phyloP scores from a whole-genome alignment of 1,140 invertebrate species.

The Phthorimaea operculella region DNA sequence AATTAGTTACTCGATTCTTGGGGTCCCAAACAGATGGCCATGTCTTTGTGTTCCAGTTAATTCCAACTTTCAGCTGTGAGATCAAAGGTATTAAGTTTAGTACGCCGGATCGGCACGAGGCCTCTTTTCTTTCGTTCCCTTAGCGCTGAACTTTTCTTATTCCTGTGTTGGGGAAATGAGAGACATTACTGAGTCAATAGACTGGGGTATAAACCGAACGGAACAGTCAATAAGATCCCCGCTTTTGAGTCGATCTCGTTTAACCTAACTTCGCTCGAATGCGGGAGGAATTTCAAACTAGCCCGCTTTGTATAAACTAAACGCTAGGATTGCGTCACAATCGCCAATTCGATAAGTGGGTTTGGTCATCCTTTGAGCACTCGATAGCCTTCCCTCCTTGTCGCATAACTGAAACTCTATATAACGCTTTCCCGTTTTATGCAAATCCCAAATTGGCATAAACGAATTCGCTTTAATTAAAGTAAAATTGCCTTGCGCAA shows the following conservation, averaged over 20 bases:
- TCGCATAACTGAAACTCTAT: neutral
- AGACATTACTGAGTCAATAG: conserved; percentile 58
- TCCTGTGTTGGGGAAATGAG: conserved; percentile 55
- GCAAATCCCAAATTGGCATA: too few species aligned
- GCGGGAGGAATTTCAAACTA: conserved; percentile 25
- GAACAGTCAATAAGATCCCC: conserved; percentile 35
- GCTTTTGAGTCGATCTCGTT: conserved; percentile 33
- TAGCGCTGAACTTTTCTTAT: conserved; percentile 54
- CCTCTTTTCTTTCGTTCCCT: conserved; percentile 53
- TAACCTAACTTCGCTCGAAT: conserved; percentile 35
- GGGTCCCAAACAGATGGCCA: conserved; percentile 39
- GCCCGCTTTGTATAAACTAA: conserved; percentile 24
- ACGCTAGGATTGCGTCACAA: conserved; percentile 15
- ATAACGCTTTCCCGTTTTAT: neutral
- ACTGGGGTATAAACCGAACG: conserved; percentile 36
- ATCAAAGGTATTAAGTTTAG: conserved; percentile 59
- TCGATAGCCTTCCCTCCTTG: neutral
- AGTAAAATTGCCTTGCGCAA: too few species aligned
- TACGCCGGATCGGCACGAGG: conserved; percentile 35
- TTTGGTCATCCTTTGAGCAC: neutral
- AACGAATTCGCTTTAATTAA: too few species aligned
- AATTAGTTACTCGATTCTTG: conserved; percentile 44
- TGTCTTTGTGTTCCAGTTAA: conserved; percentile 53
- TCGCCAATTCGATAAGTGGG: conserved; percentile 10
- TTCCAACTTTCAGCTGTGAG: conserved; percentile 47